Conservation (phyloP, 2,888 invertebrate species). For the Drosophila anomalata region DNA sequence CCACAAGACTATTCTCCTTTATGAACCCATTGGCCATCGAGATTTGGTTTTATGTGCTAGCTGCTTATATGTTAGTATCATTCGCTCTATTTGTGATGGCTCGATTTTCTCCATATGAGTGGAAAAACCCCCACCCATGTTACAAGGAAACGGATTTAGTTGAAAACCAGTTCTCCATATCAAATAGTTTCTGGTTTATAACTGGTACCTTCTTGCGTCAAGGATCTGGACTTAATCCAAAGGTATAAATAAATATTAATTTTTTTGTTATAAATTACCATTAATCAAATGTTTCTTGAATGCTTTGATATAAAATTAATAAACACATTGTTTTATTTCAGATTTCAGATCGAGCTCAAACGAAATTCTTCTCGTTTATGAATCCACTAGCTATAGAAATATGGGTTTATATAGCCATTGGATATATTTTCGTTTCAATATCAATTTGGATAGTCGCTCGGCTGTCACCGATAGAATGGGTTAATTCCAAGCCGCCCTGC, state of each 20-base stretch:
- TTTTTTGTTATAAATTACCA: background rate
- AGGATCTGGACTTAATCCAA: constrained; percentile 93
- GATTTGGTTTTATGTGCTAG: constrained; percentile 97
- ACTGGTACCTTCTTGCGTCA: constrained; percentile 94
- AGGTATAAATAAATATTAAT: constrained; percentile 85
- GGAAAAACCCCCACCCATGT: constrained; percentile 93
- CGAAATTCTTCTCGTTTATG: constrained; percentile 92
- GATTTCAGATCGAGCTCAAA: constrained; percentile 87
- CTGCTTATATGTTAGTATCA: constrained; percentile 96
- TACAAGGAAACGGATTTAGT: constrained; percentile 92
- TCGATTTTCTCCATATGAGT: constrained; percentile 98
- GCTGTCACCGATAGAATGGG: constrained; percentile 93
- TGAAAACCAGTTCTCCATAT: constrained; percentile 98
- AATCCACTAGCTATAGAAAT: constrained; percentile 93
- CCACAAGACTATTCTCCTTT: constrained; percentile 96
- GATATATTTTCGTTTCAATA: constrained; percentile 91
- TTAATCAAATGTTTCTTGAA: background rate
- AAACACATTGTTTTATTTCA: constrained; percentile 57
- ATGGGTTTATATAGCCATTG: constrained; percentile 91
- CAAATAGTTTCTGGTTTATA: constrained; percentile 96
- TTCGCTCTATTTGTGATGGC: constrained; percentile 98
- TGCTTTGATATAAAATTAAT: background rate
- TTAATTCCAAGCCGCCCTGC: constrained; percentile 86
- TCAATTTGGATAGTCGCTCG: constrained; percentile 93
- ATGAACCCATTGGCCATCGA: constrained; percentile 97